Conservation (phyloP, 2,113 vertebrate species). For the Grammomys dolichurus region DNA sequence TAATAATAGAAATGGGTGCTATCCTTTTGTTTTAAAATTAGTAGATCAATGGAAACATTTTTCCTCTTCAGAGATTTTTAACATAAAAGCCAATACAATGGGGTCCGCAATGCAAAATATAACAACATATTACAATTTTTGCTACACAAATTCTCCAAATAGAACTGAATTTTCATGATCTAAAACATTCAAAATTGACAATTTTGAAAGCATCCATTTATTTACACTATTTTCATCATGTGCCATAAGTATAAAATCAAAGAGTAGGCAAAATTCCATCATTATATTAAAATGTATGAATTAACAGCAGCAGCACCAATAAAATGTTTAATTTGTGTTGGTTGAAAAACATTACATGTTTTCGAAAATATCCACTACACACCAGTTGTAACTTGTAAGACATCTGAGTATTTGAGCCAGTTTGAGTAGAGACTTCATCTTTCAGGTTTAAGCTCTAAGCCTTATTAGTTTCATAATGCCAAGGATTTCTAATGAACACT, state of each 20-base stretch:
- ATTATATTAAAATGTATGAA: background rate
- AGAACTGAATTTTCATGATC: background rate
- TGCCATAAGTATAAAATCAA: conserved; percentile 29
- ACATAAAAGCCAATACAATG: background rate
- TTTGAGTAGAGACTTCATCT: conserved; percentile 5
- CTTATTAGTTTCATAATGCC: conserved; percentile 5
- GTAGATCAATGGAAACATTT: background rate
- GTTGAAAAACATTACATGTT: background rate
- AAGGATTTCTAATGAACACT: background rate
- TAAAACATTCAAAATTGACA: background rate
- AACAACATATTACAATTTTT: background rate
- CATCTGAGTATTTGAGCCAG: background rate
- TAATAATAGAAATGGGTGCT: background rate
- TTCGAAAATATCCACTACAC: background rate
- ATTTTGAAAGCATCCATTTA: conserved; percentile 17
- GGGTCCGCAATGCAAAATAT: background rate
- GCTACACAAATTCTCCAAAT: background rate
- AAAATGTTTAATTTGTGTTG: conserved; percentile 21
- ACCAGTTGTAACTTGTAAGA: background rate
- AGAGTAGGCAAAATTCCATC: conserved; percentile 17
- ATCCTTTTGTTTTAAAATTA: conserved; percentile 1
- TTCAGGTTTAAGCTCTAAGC: background rate
- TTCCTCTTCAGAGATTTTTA: background rate
- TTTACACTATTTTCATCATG: conserved; percentile 37
- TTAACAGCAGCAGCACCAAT: background rate